Base-by-base conservation (phyloP, 2,888 invertebrate genomes). In the Trichopria drosophilae region DNA sequence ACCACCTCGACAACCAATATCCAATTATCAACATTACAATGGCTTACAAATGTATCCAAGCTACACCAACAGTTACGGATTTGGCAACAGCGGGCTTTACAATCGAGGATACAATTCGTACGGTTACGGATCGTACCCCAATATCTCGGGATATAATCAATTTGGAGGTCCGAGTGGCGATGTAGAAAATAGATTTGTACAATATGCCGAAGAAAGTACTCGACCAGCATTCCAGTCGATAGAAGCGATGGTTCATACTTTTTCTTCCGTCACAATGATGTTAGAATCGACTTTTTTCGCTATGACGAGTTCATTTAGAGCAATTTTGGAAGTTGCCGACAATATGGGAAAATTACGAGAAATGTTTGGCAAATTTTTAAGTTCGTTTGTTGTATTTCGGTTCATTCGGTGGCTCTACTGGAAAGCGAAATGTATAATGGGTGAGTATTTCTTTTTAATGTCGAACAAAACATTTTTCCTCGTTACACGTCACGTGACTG, bases 201-300 rank as follows among this genome's bases (percentile, higher is more conserved):
- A 91, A 72, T 80, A 90, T 68, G 95, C 94, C 0, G 94, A 95
- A 76, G 94, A 94, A 63, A 90, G 86, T 64, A 91, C 95, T 0
- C 80, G 95, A 35, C 89, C 90, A 47, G 93, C 98, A 6, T 98
- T 98, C 75, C 90, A 95, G 67, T 93, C 93, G 10, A 93, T 98
- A 60, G 95, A 97, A 76, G 88, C 93, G 42, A 80, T 96, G 15
- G 92, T 95, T 2, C 84, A 88, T 61, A 93, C 97, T 1, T 90
- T 97, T 60, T 88, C 90, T 13, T 95, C 97, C 42, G 85, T 98
- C 3, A 91, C 95, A 3, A 91, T 94, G 84, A 95, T 98, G 93
- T 76, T 98, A 47, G 97, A 97, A 69, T 96, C 95, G 16, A 96
- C 97, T 34, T 96, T 94, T 75, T 90, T 91, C 71, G 96, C 97